Evolutionary conservation across 2,888 invertebrate species (phyloP), one percentile per base, ranked within the genome.

Genomic region (Hydrotaea cyrtoneurina): DNA sequence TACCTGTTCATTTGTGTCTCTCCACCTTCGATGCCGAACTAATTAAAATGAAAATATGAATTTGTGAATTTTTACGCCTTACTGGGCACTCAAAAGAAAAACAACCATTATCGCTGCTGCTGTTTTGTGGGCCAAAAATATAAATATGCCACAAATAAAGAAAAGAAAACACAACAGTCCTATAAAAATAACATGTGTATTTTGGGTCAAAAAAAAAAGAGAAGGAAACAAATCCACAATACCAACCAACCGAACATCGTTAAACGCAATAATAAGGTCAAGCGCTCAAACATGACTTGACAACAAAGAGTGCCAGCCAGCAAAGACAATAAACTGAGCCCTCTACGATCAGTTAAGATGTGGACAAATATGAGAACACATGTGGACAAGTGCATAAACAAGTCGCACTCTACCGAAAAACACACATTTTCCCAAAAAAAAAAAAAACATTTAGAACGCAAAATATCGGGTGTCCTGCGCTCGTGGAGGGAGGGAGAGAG

Each of bases 11-110:
- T 23, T 73, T 57, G 74, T 80, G 77, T 77, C 53, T 69, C 11
- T 46, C 5, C 69, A 46, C 46, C 39, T 46, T 19, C n/a, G 11
- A 31, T 62, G 62, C 46, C 15, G 21, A n/a, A 77, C 59, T 79
- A 82, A 79, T 74, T 77, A 74, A 73, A 84, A 72, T 64, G 36
- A 62, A 72, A 75, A 79, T 77, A 77, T 64, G 66, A 74, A 85
- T 79, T 85, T 82, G 85, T 85, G 82, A 85, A 85, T 85, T 85
- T 85, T 85, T 64, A 85, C 85, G 85, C 85, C 85, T 85, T 74
- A 13, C n/a, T 57, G 69, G 76, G 64, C 79, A 81, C 64, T 62
- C 71, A 80, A 78, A 69, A 64, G 75, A 43, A 69, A 69, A 46
- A 57, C 78, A 78, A 8, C 55, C 78, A 73, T 85, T 82, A 79